These are phyloP conservation scores for Gymnorhina tibicen DNA, from an alignment of 2,113 vertebrate species.

Conservation along the genomic window DNA sequence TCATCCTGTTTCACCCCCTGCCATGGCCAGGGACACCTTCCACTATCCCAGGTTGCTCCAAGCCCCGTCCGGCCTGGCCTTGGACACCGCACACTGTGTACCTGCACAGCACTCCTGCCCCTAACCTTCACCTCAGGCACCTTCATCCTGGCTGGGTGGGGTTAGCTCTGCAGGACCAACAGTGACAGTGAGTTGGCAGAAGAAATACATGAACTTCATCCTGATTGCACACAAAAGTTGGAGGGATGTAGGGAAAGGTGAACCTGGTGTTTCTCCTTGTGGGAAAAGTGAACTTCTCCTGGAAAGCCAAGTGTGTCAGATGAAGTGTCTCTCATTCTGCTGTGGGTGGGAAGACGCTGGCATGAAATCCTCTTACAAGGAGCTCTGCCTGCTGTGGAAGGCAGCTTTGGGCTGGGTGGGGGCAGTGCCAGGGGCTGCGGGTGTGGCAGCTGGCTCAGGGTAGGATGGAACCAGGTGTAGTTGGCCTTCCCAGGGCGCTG, in stretches of 20 bases:
- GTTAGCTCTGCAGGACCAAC: background rate
- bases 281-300: background rate
- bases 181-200: background rate
- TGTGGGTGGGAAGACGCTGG: background rate
- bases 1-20: background rate
- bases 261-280: background rate
- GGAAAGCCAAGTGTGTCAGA: background rate
- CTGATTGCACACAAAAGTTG: background rate
- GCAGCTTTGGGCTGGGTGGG: rapidly evolving
- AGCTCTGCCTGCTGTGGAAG: background rate
- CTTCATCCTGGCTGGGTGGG: background rate
- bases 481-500: rapidly evolving
- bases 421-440: rapidly evolving
- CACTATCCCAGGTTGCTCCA: background rate
- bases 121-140: background rate
- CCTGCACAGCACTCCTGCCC: background rate
- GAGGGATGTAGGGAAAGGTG: background rate
- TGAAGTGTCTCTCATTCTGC: background rate
- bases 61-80: background rate
- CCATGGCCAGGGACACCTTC: background rate
- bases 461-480: background rate
- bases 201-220: background rate
- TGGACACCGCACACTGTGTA: background rate
- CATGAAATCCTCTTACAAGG: background rate
- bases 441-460: background rate